These are phyloP conservation scores for Lynx canadensis DNA, from an alignment of 2,113 vertebrate genomes.

Conservation along the genomic window DNA sequence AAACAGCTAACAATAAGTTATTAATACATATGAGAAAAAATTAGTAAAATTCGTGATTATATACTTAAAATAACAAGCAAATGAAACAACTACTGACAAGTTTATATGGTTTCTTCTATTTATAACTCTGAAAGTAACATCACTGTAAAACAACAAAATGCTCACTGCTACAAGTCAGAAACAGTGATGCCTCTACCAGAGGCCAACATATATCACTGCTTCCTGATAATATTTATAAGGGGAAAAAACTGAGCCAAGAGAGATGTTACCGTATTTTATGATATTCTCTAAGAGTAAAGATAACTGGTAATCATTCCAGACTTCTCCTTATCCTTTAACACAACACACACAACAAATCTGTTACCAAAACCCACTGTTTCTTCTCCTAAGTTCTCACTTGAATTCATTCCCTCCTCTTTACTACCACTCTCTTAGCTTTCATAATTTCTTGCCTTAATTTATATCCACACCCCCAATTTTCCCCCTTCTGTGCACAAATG, in stretches of 20 bases:
- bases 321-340: background rate
- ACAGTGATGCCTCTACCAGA: background rate
- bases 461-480: background rate
- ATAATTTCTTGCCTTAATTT: slow-evolving; percentile 39
- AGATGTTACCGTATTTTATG: background rate
- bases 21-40: background rate
- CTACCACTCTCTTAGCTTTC: background rate
- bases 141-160: slow-evolving; percentile 7
- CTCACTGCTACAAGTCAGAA: background rate
- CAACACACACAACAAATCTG: background rate
- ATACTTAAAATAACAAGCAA: slow-evolving; percentile 18
- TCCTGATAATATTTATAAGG: background rate
- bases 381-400: background rate
- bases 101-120: slow-evolving; percentile 40
- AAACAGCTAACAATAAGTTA: background rate
- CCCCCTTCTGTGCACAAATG: background rate
- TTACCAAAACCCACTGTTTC: background rate
- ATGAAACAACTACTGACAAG: background rate
- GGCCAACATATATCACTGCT: background rate
- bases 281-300: slow-evolving; percentile 1
- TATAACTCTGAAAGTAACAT: background rate
- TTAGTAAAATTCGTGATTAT: background rate
- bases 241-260: background rate
- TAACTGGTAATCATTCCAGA: background rate
- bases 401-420: slow-evolving; percentile 35